Conservation (phyloP, 2,797 vertebrate genomes). For the Holocentrus rufus region DNA sequence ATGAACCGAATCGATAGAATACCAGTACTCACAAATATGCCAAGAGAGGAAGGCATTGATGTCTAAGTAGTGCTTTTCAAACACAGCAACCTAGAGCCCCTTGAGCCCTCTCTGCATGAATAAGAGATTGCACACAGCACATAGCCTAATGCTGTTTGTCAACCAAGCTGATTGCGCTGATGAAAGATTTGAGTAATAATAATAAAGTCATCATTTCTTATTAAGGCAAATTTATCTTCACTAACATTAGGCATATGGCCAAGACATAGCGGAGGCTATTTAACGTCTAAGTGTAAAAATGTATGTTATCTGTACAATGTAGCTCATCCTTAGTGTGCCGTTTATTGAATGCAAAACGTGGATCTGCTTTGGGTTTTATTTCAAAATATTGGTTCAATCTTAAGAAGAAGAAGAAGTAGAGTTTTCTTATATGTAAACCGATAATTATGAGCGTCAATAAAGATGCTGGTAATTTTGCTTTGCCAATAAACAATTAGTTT, state of each 20-base stretch:
- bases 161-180: conserved; percentile 50
- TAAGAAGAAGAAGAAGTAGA: neutral
- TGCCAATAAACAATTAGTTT: conserved; percentile 30
- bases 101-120: conserved; percentile 58
- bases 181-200: conserved; percentile 59
- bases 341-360: too few species aligned
- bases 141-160: conserved; percentile 55
- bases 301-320: too few species aligned
- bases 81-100: conserved; percentile 44
- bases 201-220: conserved; percentile 25
- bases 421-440: neutral
- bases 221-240: conserved; percentile 16
- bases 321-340: too few species aligned
- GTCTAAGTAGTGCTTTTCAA: conserved; percentile 64
- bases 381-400: too few species aligned
- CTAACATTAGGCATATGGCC: conserved; percentile 7
- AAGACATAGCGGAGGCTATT: neutral
- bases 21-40: conserved; percentile 53
- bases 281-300: too few species aligned
- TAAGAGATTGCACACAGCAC: conserved; percentile 59
- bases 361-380: too few species aligned
- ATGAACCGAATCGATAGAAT: conserved; percentile 57
- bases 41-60: conserved; percentile 48
- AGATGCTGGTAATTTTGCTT: neutral
- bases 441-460: neutral